Base-by-base conservation (phyloP, 2,888 invertebrate genomes). In the Pseudoips prasinana region DNA sequence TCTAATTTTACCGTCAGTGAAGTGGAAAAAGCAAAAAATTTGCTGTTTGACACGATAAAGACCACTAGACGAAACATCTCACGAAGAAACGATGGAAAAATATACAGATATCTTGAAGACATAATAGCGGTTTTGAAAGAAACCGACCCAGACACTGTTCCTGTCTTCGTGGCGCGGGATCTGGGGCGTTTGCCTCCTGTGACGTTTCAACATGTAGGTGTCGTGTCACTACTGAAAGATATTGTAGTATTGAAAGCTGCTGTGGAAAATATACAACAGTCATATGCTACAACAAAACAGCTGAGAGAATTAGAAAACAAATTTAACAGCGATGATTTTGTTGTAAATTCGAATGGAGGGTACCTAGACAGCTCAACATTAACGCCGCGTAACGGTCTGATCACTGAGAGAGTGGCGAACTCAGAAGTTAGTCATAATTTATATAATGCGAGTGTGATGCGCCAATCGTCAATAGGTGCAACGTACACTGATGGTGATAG, bases 151-250 rank as follows among this genome's bases (percentile, higher is more conserved):
- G 29, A 30, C 1, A 1, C 9, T 1, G 29, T 30, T 8, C 37
- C 37, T 7, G 7, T 38, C 5, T 38, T 38, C 9, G 30, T 34
- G 14, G 31, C 39, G 1, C n/a, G 25, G 4, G 25, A 34, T 1
- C 9, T 39, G 2, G 28, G 34, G 2, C 24, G 22, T 8, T 24
- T 39, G 10, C 39, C 39, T 1, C 39, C 34, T 1, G 10, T 39
- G 10, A 20, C 22, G 3, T 38, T 28, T n/a, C 29, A 38, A 8
- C 25, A 25, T 14, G 8, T 32, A 2, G 38, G 36, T 27, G 25
- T 22, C 5, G 19, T 20, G 3, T 10, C 1, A 3, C n/a, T 31
- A 19, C 8, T 31, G 3, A 31, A 31, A 11, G 19, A 19, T 7
- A 19, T 31, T n/a, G 1, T 31, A 19, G 19, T 31, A 10, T 7